phyloP scores from a whole-genome alignment of 2,888 invertebrate genomes.

The Nomada fucata region DNA sequence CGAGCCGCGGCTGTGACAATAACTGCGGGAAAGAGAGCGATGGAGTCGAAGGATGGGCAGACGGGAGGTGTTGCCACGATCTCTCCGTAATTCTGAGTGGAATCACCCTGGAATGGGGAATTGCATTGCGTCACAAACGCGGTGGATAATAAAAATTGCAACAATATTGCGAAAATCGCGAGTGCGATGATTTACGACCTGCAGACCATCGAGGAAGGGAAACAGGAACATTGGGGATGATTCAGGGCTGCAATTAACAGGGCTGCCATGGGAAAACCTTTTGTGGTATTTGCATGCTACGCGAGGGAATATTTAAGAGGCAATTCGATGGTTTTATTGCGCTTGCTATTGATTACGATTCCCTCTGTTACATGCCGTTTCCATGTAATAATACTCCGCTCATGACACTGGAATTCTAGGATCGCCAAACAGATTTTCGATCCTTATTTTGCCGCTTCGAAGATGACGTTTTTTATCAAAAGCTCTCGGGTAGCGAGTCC shows the following conservation, averaged over 20 bases:
- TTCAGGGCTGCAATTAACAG: conserved; percentile 31
- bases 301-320: conserved; percentile 18
- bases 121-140: conserved; percentile 7
- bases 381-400: background rate
- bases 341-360: conserved; percentile 22
- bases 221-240: conserved; percentile 22
- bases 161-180: conserved; percentile 35
- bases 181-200: conserved; percentile 28
- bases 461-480: too few relatives aligned
- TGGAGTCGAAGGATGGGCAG: conserved; percentile 53
- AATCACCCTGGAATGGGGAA: background rate
- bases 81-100: conserved; percentile 14
- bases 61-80: conserved; percentile 21
- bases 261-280: conserved; percentile 5
- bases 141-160: conserved; percentile 45
- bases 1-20: conserved; percentile 76
- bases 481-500: too few relatives aligned
- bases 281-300: conserved; percentile 5
- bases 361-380: background rate
- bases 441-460: too few relatives aligned
- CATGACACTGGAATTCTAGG: too few relatives aligned
- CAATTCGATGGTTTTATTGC: conserved; percentile 37
- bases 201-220: conserved; percentile 9
- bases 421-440: too few relatives aligned
- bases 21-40: conserved; percentile 67